Evolutionary conservation across 1,140 invertebrate genomes (phyloP).

Genomic region (Cecropterus lyciades): DNA sequence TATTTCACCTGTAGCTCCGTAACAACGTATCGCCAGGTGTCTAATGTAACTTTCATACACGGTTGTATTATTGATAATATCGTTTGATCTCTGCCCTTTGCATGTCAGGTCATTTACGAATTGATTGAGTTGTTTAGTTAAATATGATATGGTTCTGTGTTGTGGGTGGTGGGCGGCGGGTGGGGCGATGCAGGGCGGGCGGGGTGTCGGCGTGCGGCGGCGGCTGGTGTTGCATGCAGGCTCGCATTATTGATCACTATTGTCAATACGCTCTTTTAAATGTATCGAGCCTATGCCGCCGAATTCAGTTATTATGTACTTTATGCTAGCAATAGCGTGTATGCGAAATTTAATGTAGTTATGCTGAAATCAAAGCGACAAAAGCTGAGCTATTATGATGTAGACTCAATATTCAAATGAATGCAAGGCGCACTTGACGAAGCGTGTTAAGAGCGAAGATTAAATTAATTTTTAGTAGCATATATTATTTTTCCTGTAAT

Average conservation of each 20-base stretch:
- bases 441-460: neutral
- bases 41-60: too few species aligned
- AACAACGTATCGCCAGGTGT: too few species aligned
- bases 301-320: neutral
- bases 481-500: too few species aligned
- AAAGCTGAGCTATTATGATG: too few species aligned
- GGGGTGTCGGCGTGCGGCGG: too few species aligned
- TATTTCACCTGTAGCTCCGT: too few species aligned
- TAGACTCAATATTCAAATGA: neutral
- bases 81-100: neutral
- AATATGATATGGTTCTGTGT: neutral
- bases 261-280: constrained; percentile 1
- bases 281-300: neutral
- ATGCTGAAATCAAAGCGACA: neutral
- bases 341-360: neutral
- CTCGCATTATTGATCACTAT: neutral
- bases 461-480: too few species aligned
- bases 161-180: neutral
- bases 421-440: neutral
- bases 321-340: neutral
- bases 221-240: neutral
- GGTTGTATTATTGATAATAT: too few species aligned
- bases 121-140: neutral
- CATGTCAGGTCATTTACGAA: neutral
- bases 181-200: neutral